A percentile compares a stretch with the other conserved stretches of the same genome.
Evolutionary conservation across 2,113 vertebrate genomes (phyloP).

Genomic region (Spea bombifrons): DNA sequence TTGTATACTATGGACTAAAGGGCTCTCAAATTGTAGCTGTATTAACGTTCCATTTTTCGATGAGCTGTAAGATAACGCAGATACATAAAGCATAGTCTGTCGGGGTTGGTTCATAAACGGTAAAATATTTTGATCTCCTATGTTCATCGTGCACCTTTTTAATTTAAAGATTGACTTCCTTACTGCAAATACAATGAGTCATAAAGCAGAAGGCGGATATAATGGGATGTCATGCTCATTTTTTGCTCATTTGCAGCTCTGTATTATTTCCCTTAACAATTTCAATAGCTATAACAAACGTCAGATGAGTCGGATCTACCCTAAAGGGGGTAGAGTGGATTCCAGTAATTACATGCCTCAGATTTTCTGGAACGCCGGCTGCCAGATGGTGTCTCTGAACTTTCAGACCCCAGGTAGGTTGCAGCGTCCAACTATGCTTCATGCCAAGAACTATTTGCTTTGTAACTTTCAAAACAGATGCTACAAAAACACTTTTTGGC

Average conservation of each 20-base stretch:
- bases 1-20: too few species aligned
- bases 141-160: too few species aligned
- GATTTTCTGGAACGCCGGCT: conserved; percentile 99
- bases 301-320: conserved; percentile 99
- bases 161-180: too few species aligned
- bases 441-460: conserved; percentile 53
- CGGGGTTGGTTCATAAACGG: too few species aligned
- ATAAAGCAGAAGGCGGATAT: too few species aligned
- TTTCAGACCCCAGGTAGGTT: conserved; percentile 97
- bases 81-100: too few species aligned
- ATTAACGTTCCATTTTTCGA: too few species aligned
- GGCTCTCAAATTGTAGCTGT: too few species aligned
- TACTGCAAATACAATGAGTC: too few species aligned
- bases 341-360: conserved; percentile 99
- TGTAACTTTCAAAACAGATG: conserved; percentile 55
- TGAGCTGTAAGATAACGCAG: too few species aligned
- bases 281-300: conserved; percentile 93
- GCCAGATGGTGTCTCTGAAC: conserved; percentile 99
- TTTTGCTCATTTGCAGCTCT: not conserved
- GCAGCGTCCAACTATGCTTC: conserved; percentile 58
- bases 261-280: conserved; percentile 74
- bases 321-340: conserved; percentile 97
- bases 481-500: conserved; percentile 57
- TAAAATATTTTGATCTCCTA: too few species aligned
- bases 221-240: not conserved